phyloP scores from a whole-genome alignment of 2,113 vertebrate species.

The Dendropsophus ebraccatus region DNA sequence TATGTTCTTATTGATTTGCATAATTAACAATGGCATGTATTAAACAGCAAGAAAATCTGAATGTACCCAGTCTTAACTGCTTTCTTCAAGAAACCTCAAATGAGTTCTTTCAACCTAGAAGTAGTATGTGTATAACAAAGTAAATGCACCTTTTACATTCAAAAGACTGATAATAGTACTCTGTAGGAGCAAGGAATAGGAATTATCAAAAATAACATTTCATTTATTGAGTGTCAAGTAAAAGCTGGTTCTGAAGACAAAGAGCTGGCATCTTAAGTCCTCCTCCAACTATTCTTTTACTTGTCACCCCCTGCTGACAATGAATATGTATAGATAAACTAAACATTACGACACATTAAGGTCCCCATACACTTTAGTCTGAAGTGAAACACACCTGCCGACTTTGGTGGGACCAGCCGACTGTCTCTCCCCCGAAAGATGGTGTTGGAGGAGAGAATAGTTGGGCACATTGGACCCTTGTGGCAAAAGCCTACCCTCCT shows the following conservation, averaged over 20 bases:
- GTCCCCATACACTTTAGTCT: no score
- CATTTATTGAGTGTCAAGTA: not conserved
- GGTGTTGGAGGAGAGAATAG: no score
- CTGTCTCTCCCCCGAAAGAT: no score
- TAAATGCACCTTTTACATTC: not conserved
- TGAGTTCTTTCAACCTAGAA: constrained; percentile 2
- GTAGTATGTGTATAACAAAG: not conserved
- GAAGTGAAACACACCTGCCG: no score
- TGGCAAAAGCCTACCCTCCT: no score
- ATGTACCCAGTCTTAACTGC: not conserved
- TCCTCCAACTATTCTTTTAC: no score
- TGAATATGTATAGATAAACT: no score
- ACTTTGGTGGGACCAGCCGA: no score
- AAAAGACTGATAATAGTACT: not conserved
- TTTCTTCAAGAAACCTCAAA: not conserved
- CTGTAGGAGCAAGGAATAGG: not conserved
- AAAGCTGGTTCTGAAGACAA: not conserved
- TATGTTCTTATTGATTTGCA: constrained; percentile 42
- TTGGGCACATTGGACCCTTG: no score
- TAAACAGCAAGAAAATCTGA: constrained; percentile 23
- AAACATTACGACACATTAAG: no score
- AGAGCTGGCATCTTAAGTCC: no score
- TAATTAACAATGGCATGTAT: constrained; percentile 41
- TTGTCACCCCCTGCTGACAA: no score
- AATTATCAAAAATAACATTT: not conserved